These are phyloP conservation scores for Hydropotes inermis DNA, from an alignment of 2,113 vertebrate species.

Conservation along the genomic window DNA sequence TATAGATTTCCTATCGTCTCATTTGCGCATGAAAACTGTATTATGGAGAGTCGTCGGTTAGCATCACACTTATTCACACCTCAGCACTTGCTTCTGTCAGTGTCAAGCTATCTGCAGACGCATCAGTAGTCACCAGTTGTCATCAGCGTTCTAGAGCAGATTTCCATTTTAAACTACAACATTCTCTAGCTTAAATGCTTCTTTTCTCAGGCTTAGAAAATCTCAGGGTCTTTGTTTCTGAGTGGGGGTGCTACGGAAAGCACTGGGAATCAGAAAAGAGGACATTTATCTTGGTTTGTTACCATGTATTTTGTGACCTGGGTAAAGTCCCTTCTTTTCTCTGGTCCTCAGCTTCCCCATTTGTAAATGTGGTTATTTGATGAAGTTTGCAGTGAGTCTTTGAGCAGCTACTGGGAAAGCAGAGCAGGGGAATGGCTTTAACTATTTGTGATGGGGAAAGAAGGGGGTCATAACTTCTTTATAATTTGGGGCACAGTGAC, in stretches of 20 bases:
- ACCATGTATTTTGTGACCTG: not conserved
- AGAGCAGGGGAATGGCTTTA: not conserved
- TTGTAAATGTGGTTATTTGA: not conserved
- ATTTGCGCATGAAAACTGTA: conserved; percentile 43
- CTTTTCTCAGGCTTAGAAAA: not conserved
- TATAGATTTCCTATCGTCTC: conserved; percentile 36
- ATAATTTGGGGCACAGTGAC: not conserved
- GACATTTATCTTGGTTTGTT: not conserved
- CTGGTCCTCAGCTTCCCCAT: not conserved
- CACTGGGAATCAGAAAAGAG: not conserved
- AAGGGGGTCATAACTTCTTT: not conserved
- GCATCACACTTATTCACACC: not conserved
- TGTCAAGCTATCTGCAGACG: not conserved
- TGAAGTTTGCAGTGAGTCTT: not conserved
- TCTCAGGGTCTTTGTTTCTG: not conserved
- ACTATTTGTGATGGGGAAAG: not conserved
- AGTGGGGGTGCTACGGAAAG: not conserved
- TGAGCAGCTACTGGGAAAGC: not conserved
- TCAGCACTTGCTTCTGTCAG: not conserved
- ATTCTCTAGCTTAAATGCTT: not conserved
- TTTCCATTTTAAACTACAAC: not conserved
- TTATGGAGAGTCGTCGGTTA: not conserved
- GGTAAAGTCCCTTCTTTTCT: not conserved
- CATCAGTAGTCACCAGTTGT: not conserved
- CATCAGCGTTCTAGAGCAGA: not conserved